phyloP scores from a whole-genome alignment of 2,888 invertebrate species.

The Acanthosoma haemorrhoidale region DNA sequence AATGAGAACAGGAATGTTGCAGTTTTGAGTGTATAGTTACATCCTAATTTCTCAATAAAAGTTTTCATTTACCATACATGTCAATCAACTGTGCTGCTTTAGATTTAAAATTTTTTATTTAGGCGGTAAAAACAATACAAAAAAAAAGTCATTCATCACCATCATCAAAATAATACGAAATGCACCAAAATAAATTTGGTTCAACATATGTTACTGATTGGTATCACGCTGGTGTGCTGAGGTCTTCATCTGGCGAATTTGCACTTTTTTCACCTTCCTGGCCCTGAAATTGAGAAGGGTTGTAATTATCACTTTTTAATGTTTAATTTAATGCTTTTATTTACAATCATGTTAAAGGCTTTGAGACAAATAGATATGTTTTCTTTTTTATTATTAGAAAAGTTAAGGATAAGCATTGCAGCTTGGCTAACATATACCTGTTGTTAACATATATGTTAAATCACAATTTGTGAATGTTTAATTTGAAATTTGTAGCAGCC shows the following conservation, averaged over 20 bases:
- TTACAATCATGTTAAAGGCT: too few relatives aligned
- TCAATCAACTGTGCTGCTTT: neutral
- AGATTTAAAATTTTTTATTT: neutral
- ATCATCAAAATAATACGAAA: conserved; percentile 13
- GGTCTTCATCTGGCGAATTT: conserved; percentile 9
- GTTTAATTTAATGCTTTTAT: too few relatives aligned
- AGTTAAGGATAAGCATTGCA: too few relatives aligned
- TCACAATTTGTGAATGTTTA: too few relatives aligned
- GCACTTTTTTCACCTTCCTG: neutral
- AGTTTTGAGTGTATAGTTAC: neutral
- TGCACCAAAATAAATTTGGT: conserved; percentile 5
- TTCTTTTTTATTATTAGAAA: too few relatives aligned
- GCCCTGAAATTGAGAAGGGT: neutral
- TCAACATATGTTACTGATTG: neutral
- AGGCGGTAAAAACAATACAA: too few relatives aligned
- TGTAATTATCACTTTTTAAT: too few relatives aligned
- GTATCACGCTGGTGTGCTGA: conserved; percentile 21
- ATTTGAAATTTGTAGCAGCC: too few relatives aligned
- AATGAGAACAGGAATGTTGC: neutral
- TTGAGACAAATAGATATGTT: too few relatives aligned
- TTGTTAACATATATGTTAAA: too few relatives aligned
- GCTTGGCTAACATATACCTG: too few relatives aligned
- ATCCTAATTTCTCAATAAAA: neutral
- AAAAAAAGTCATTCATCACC: neutral
- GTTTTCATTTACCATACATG: neutral